Evolutionary conservation across 1,140 invertebrate species (phyloP), one percentile per base, ranked within the genome.

Genomic region (Habropoda laboriosa): DNA sequence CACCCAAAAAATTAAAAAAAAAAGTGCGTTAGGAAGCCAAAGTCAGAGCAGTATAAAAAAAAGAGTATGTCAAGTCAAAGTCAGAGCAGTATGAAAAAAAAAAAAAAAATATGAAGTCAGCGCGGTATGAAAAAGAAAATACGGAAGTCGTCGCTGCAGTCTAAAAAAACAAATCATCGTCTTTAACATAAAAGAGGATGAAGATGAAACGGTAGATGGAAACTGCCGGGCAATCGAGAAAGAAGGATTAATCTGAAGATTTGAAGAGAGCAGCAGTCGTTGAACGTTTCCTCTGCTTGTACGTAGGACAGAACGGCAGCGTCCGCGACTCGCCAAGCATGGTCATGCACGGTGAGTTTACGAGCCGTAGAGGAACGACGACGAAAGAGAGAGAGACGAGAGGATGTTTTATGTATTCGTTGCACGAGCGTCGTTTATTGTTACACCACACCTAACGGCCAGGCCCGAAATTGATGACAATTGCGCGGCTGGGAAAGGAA

Each of bases 371-470:
- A 67, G 30, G 27, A 57, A 24, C 24, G 57, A 18, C 61, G 24
- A 21, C 49, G 55, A 38, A 18, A 30, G 61, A 24, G 12, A 40
- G 18, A 8, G 51, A 58, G 57, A 58, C 30, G 12, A n/a, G 32
- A n/a, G 24, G 42, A 40, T 35, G 45, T 47, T 63, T 85, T 70
- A 57, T 60, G 64, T 75, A 85, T 85, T 85, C 84, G 49, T 45
- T 38, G 51, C 83, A 86, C 83, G 83, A 40, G 51, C 30, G 30
- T 42, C 68, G 83, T 85, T 86, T 81, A 86, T 80, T 75, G 83
- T 86, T 85, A 79, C 75, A 70, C 75, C 75, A 77, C 75, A 77
- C 66, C 53, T 77, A 77, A 77, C 75, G 66, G 75, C 51, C 55
- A 61, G 70, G 66, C 67, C 79, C 64, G 40, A 79, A 66, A 71